Base-by-base conservation (phyloP, 2,113 vertebrate species). In the Chaenogobius annularis region DNA sequence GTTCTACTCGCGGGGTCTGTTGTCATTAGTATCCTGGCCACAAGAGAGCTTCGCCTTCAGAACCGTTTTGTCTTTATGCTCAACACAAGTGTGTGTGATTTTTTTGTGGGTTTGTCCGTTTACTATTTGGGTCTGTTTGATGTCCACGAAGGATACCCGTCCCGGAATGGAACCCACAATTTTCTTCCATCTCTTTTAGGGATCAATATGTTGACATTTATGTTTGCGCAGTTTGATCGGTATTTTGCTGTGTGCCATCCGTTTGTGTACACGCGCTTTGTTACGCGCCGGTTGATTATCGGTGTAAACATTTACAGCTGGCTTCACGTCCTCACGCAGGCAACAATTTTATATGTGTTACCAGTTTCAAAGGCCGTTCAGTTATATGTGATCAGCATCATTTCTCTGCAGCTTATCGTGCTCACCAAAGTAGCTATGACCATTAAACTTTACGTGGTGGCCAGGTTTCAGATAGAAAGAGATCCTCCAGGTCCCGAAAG, bases 31-130 rank as follows among this genome's bases (percentile, higher is more conserved):
- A 89, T 90, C 23, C 31, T 77, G 11, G 68, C 65, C 44, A 89
- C 86, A 0, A 67, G 43, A 0, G 67, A 70, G 10, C 82, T 90
- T n/a, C 73, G 77, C n/a, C 46, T n/a, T 2, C 87, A 89, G 35
- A 84, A 89, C 54, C 83, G 89, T 14, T 90, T 90, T n/a, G 66
- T 90, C 14, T 92, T 90, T 15, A 92, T 92, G 90, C 64, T 89
- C 65, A 92, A 90, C 75, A 90, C 90, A 2, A 90, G 87, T 79
- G 77, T 89, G 3, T 87, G 83, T 64, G 89, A 91, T 58, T 87
- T 83, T 0, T 17, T 89, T n/a, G 79, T 84, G 4, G 90, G 90
- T 2, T 68, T 83, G 15, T 10, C 78, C 54, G 15, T 23, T 70
- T 85, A 19, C 79, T 89, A 89, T 17, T 43, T 89, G 0, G 86